phyloP scores from a whole-genome alignment of 2,888 invertebrate genomes.

The Ischnura elegans region DNA sequence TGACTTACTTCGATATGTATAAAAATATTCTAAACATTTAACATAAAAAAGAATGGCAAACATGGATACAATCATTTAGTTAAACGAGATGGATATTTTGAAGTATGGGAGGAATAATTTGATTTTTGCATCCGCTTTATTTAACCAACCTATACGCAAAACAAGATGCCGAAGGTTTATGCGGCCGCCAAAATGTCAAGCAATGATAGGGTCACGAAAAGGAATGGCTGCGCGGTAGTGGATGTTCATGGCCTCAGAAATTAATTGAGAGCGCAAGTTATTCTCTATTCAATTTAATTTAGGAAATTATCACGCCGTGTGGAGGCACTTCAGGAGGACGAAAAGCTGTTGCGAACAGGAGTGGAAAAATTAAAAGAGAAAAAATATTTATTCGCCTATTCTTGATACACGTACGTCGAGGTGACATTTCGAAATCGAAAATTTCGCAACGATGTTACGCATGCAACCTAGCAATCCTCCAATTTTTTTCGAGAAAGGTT shows the following conservation, averaged over 20 bases:
- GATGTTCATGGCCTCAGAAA: background rate
- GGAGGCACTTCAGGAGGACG: background rate
- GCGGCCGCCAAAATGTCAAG: too few species aligned
- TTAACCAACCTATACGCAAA: too few species aligned
- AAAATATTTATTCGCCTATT: background rate
- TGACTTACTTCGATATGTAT: too few species aligned
- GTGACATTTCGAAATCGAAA: constrained; percentile 18
- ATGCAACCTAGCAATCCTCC: constrained; percentile 3
- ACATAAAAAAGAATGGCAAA: too few species aligned
- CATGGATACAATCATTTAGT: too few species aligned
- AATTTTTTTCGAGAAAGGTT: too few species aligned
- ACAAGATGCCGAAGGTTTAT: too few species aligned
- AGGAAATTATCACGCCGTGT: background rate
- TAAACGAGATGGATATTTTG: too few species aligned
- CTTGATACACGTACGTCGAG: background rate
- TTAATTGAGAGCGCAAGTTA: background rate
- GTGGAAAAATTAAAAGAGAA: background rate
- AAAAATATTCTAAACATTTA: too few species aligned
- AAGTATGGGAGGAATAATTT: too few species aligned
- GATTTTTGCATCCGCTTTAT: too few species aligned
- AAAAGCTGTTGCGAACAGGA: background rate
- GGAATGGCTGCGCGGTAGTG: background rate
- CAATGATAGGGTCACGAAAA: too few species aligned
- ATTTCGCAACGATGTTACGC: constrained; percentile 25
- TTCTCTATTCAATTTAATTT: constrained; percentile 32